phyloP scores from a whole-genome alignment of 2,797 vertebrate genomes.

The Protonibea diacanthus region DNA sequence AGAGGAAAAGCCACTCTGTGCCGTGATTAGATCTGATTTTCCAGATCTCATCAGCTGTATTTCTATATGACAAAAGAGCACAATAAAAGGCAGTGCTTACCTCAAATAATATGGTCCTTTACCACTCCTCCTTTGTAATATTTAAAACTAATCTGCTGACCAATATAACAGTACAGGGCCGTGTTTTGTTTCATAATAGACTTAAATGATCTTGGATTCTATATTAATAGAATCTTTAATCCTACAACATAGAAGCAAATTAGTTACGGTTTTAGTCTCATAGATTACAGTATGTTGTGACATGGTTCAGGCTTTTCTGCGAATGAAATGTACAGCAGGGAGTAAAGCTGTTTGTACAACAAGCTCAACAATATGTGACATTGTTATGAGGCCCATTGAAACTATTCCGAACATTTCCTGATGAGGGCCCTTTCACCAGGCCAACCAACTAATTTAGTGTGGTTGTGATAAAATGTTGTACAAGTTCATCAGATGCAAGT shows the following conservation, averaged over 20 bases:
- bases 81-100: background rate
- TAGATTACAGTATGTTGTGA: constrained; percentile 7
- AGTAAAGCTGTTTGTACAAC: constrained; percentile 32
- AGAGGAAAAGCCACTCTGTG: background rate
- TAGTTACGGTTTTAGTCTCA: constrained; percentile 25
- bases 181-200: constrained; percentile 29
- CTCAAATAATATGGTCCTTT: background rate
- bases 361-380: constrained; percentile 37
- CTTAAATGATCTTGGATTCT: constrained; percentile 6
- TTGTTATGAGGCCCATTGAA: constrained; percentile 49
- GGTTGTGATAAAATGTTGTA: background rate
- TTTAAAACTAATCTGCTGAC: background rate
- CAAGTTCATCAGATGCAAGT: background rate
- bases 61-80: background rate
- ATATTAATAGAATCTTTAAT: constrained; percentile 15
- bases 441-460: background rate
- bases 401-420: constrained; percentile 56
- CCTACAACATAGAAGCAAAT: constrained; percentile 16
- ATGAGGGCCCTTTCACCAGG: constrained; percentile 1
- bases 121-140: background rate
- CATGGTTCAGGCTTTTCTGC: background rate
- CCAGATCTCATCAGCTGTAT: background rate
- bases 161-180: background rate
- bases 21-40: constrained; percentile 6
- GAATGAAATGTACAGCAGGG: constrained; percentile 14